Percentiles rank a stretch among this genome's conserved stretches.
phyloP scores from a whole-genome alignment of 2,113 vertebrate genomes.

The Trichechus manatus region DNA sequence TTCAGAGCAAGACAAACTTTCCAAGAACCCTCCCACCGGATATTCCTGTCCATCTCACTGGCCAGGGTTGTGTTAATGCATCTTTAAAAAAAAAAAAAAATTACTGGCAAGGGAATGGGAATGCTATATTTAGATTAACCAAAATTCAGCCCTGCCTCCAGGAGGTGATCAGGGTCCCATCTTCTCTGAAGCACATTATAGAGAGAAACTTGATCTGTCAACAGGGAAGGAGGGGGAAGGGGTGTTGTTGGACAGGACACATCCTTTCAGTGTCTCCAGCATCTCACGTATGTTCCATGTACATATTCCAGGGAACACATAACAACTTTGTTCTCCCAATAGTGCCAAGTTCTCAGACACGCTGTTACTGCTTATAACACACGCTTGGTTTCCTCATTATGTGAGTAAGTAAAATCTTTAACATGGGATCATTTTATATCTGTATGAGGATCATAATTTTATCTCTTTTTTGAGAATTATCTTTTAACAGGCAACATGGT shows the following conservation, averaged over 20 bases:
- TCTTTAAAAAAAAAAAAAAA: neutral
- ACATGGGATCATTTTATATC: neutral
- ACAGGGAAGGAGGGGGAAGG: neutral
- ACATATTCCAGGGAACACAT: neutral
- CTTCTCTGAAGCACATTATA: neutral
- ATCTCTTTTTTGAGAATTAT: neutral
- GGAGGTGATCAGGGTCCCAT: neutral
- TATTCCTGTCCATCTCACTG: neutral
- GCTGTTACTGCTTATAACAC: neutral
- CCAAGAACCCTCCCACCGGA: neutral
- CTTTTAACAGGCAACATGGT: neutral
- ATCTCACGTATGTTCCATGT: neutral
- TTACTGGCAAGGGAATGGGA: neutral
- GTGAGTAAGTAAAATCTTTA: neutral
- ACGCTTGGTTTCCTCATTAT: neutral
- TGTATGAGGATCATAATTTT: neutral
- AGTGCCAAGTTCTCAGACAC: neutral
- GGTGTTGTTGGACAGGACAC: fast-evolving
- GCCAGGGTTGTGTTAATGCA: neutral
- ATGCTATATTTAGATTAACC: neutral
- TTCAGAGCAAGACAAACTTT: neutral
- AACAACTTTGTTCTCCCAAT: neutral
- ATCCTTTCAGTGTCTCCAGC: neutral
- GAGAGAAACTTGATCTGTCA: neutral
- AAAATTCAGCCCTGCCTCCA: neutral